phyloP scores from a whole-genome alignment of 2,888 invertebrate species.

The Bruchidius siliquastri region DNA sequence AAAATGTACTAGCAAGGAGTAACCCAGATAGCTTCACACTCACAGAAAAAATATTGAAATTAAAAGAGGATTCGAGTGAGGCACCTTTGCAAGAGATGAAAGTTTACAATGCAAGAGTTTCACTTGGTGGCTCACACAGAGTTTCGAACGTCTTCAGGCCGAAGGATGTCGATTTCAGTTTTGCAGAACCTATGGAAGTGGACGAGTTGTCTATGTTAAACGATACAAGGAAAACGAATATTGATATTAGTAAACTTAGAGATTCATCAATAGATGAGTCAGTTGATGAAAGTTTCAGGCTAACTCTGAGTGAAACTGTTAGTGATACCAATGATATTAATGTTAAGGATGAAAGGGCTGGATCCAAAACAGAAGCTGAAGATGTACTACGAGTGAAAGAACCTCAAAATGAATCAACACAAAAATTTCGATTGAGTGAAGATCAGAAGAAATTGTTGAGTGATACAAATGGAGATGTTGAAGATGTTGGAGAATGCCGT shows the following conservation, averaged over 20 bases:
- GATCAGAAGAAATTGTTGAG: background rate
- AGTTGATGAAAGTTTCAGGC: slow-evolving; percentile 12
- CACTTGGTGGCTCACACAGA: slow-evolving; percentile 4
- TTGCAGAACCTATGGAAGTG: slow-evolving; percentile 28
- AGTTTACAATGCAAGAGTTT: background rate
- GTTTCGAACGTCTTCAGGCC: slow-evolving; percentile 26
- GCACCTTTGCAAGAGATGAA: background rate
- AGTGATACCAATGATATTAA: slow-evolving; percentile 1
- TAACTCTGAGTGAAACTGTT: slow-evolving; percentile 8
- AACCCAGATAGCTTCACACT: background rate
- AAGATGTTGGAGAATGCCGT: slow-evolving; percentile 10
- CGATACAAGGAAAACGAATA: slow-evolving; percentile 6
- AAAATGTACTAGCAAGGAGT: background rate
- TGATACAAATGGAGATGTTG: slow-evolving; percentile 4
- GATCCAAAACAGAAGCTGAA: slow-evolving; percentile 1
- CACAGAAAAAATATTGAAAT: background rate
- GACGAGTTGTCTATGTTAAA: slow-evolving; percentile 15
- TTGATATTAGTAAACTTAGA: slow-evolving; percentile 9
- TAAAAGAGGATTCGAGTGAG: background rate
- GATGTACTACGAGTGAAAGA: too few species aligned
- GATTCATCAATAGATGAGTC: slow-evolving; percentile 8
- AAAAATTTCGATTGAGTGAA: slow-evolving; percentile 2
- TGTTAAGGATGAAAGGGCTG: too few species aligned
- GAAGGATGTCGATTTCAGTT: slow-evolving; percentile 21
- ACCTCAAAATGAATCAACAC: background rate